phyloP scores from a whole-genome alignment of 2,113 vertebrate genomes.

The Corvus hawaiiensis region DNA sequence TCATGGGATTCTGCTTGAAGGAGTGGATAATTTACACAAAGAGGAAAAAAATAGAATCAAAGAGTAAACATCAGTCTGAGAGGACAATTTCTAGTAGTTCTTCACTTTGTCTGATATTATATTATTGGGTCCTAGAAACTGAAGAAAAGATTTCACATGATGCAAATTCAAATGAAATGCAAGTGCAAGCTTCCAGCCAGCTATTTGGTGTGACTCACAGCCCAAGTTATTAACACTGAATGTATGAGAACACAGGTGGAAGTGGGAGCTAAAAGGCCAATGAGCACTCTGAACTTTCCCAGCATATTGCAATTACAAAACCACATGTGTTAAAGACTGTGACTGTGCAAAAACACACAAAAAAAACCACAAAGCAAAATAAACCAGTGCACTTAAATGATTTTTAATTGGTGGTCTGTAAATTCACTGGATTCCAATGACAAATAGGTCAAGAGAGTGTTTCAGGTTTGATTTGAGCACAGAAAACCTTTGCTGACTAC shows the following conservation, averaged over 20 bases:
- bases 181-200: not conserved
- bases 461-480: not conserved
- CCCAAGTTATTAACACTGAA: not conserved
- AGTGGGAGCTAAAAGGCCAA: slow-evolving; percentile 16
- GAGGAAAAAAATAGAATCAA: not conserved
- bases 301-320: slow-evolving; percentile 48
- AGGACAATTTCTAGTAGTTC: not conserved
- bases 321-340: slow-evolving; percentile 24
- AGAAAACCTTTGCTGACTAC: slow-evolving; percentile 1
- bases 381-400: slow-evolving; percentile 11
- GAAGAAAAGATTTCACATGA: not conserved
- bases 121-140: not conserved
- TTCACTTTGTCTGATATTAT: not conserved
- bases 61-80: not conserved
- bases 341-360: not conserved
- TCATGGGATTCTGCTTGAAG: not conserved
- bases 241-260: not conserved
- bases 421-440: slow-evolving; percentile 4
- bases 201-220: not conserved
- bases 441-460: not conserved
- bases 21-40: not conserved
- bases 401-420: slow-evolving; percentile 31
- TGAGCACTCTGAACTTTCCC: slow-evolving; percentile 36
- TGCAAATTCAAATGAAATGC: not conserved
- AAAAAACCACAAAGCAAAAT: not conserved